These are phyloP conservation scores for Sinella curviseta DNA, from an alignment of 1,140 invertebrate species.

Conservation along the genomic window DNA sequence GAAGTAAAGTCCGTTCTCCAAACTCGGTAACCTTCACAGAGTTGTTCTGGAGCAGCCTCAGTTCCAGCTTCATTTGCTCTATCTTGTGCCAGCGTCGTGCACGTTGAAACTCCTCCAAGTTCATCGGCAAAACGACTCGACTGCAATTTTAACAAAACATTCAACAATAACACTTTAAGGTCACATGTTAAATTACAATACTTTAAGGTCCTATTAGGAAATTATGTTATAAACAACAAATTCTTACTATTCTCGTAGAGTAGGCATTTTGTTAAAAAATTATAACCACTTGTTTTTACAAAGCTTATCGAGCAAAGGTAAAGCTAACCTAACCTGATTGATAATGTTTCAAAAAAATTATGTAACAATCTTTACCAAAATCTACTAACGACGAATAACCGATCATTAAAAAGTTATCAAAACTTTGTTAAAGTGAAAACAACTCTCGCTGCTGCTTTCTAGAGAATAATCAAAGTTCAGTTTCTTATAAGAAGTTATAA, in stretches of 20 bases:
- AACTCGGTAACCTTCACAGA: background rate
- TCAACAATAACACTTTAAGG: background rate
- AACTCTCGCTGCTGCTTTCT: too few relatives aligned
- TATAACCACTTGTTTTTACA: too few relatives aligned
- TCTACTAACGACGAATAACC: too few relatives aligned
- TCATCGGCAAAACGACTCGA: background rate
- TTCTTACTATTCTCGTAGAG: constrained; percentile 1
- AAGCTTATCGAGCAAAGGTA: too few relatives aligned
- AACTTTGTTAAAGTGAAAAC: too few relatives aligned
- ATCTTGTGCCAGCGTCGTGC: background rate
- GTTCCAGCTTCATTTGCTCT: background rate
- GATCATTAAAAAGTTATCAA: too few relatives aligned
- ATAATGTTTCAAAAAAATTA: too few relatives aligned
- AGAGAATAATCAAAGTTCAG: too few relatives aligned
- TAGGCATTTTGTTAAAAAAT: constrained; percentile 17
- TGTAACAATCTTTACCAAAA: too few relatives aligned
- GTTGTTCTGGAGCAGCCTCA: background rate
- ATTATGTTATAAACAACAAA: too few relatives aligned
- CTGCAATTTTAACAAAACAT: background rate
- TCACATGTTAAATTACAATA: background rate
- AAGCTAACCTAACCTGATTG: too few relatives aligned
- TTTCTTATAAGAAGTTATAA: too few relatives aligned
- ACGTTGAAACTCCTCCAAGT: background rate
- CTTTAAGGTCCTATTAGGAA: background rate
- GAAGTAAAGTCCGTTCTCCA: background rate